Conservation (phyloP, 2,888 invertebrate genomes). For the Hipparchia sbordonii region DNA sequence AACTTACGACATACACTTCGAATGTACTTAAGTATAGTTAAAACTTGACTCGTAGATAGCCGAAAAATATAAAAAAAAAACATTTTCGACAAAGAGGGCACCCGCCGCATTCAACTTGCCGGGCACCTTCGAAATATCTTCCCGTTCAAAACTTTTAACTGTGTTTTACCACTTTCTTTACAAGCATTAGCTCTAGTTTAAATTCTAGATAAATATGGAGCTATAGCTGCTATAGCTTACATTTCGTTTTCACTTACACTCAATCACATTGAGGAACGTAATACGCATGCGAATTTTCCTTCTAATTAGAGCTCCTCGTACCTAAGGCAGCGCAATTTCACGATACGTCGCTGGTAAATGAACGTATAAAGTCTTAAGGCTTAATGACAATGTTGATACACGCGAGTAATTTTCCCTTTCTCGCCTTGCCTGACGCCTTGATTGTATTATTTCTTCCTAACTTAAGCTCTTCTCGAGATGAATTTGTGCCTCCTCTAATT, state of each 20-base stretch:
- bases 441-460: slow-evolving; percentile 10
- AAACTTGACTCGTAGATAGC: too few relatives aligned
- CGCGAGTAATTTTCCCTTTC: slow-evolving; percentile 20
- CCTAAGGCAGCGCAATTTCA: slow-evolving; percentile 37
- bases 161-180: too few relatives aligned
- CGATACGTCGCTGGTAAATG: slow-evolving; percentile 45
- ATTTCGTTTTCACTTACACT: neutral
- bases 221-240: neutral
- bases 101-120: too few relatives aligned
- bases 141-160: too few relatives aligned
- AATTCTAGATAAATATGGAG: neutral
- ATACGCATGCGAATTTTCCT: slow-evolving; percentile 38
- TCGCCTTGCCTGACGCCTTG: neutral
- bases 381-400: slow-evolving; percentile 27
- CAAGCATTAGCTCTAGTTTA: too few relatives aligned
- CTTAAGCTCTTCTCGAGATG: neutral
- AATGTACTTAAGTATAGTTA: too few relatives aligned
- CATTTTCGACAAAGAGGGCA: too few relatives aligned
- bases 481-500: slow-evolving; percentile 5
- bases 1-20: too few relatives aligned
- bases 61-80: too few relatives aligned
- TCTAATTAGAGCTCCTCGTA: slow-evolving; percentile 45
- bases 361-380: slow-evolving; percentile 34
- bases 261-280: neutral
- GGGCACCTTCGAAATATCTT: too few relatives aligned